phyloP scores from a whole-genome alignment of 2,797 vertebrate species.

The Phrynocephalus forsythii region DNA sequence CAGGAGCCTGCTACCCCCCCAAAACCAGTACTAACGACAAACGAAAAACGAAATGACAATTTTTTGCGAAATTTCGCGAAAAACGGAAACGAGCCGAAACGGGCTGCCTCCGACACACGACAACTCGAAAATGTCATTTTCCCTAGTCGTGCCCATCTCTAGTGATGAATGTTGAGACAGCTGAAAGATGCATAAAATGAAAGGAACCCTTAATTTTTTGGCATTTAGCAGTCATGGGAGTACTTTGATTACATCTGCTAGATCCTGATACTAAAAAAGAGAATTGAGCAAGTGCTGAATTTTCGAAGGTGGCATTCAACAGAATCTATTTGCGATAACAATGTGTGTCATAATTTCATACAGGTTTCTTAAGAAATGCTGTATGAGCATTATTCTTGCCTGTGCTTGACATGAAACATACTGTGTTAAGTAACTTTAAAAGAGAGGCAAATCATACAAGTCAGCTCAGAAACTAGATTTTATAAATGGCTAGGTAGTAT shows the following conservation, averaged over 20 bases:
- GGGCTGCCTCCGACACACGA: too few relatives aligned
- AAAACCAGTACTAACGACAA: too few relatives aligned
- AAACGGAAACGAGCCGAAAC: too few relatives aligned
- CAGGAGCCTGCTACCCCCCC: too few relatives aligned
- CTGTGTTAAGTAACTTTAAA: constrained; percentile 46
- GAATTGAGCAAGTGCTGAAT: constrained; percentile 51
- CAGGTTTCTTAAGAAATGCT: constrained; percentile 58
- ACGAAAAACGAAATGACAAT: too few relatives aligned
- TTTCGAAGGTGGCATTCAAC: constrained; percentile 45
- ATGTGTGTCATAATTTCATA: constrained; percentile 9
- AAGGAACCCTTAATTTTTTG: neutral
- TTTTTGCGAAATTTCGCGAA: too few relatives aligned
- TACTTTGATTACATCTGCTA: constrained; percentile 14
- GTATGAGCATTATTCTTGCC: constrained; percentile 61
- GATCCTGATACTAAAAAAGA: constrained; percentile 49
- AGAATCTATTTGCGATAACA: neutral
- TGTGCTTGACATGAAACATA: constrained; percentile 54
- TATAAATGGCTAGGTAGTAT: constrained; percentile 34
- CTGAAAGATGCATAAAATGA: constrained; percentile 32
- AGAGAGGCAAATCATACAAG: constrained; percentile 44
- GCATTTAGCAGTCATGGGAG: neutral
- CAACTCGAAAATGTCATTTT: too few relatives aligned
- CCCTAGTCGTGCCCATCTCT: too few relatives aligned
- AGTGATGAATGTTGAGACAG: neutral
- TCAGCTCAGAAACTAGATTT: constrained; percentile 30